Evolutionary conservation across 2,113 vertebrate genomes (phyloP).

Genomic region (Saguinus midas): DNA sequence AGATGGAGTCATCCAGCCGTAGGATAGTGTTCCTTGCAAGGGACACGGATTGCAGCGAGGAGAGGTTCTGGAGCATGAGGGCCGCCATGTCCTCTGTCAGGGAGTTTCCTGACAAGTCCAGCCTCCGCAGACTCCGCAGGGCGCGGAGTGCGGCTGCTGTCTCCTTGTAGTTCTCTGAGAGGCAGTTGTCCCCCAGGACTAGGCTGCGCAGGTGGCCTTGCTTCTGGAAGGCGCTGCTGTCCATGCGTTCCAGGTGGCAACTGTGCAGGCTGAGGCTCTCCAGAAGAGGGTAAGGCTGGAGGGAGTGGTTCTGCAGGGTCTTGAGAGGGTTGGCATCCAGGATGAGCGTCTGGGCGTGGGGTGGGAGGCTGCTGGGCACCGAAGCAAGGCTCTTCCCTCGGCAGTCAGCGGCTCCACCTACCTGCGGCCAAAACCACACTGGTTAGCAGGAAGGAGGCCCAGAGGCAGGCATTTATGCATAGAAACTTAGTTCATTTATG

Average conservation of each 20-base stretch:
- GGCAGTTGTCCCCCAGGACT: constrained; percentile 88
- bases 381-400: constrained; percentile 80
- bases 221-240: constrained; percentile 81
- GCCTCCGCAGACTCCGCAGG: constrained; percentile 79
- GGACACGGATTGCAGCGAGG: constrained; percentile 89
- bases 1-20: constrained; percentile 88
- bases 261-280: constrained; percentile 85
- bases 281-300: constrained; percentile 85
- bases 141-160: constrained; percentile 85
- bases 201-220: constrained; percentile 83
- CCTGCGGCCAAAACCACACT: constrained; percentile 78
- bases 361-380: constrained; percentile 83
- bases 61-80: constrained; percentile 86
- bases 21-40: constrained; percentile 90
- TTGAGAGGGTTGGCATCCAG: constrained; percentile 90
- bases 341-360: constrained; percentile 83
- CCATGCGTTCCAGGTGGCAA: constrained; percentile 85
- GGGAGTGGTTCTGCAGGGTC: constrained; percentile 84
- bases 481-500: background rate
- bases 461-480: background rate
- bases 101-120: constrained; percentile 93
- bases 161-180: constrained; percentile 83
- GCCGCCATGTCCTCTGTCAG: constrained; percentile 89
- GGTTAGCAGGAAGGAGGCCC: background rate
- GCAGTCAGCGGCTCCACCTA: constrained; percentile 84